Conservation (phyloP, 2,113 vertebrate genomes). For the Cyanoramphus novaezelandiae region DNA sequence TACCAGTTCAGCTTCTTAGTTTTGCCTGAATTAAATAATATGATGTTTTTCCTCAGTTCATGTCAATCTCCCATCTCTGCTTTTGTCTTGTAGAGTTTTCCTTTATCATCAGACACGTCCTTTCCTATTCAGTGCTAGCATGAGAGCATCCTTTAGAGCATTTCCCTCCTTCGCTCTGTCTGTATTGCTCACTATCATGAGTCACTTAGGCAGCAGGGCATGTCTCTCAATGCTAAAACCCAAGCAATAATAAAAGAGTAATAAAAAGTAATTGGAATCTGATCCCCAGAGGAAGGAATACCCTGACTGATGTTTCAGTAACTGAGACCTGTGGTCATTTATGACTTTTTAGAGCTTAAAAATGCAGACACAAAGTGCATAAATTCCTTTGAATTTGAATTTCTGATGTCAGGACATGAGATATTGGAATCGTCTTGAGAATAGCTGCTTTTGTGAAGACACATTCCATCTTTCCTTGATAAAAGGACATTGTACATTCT, state of each 20-base stretch:
- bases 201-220: not conserved
- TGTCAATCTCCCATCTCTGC: not conserved
- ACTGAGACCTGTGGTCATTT: not conserved
- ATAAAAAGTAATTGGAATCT: not conserved
- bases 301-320: fast-evolving
- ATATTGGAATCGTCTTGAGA: not conserved
- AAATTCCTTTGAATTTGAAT: not conserved
- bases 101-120: not conserved
- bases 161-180: not conserved
- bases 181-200: not conserved
- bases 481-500: not conserved
- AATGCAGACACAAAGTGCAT: not conserved
- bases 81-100: not conserved
- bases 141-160: not conserved
- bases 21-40: not conserved
- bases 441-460: not conserved
- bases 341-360: not conserved
- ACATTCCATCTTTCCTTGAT: not conserved
- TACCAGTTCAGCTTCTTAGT: not conserved
- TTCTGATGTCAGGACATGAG: not conserved
- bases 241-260: not conserved
- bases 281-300: not conserved
- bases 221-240: not conserved
- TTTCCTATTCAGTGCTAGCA: not conserved
- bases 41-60: not conserved